Evolutionary conservation across 2,888 invertebrate species (phyloP), one percentile per base, ranked within the genome.

Genomic region (Phlogophora meticulosa): DNA sequence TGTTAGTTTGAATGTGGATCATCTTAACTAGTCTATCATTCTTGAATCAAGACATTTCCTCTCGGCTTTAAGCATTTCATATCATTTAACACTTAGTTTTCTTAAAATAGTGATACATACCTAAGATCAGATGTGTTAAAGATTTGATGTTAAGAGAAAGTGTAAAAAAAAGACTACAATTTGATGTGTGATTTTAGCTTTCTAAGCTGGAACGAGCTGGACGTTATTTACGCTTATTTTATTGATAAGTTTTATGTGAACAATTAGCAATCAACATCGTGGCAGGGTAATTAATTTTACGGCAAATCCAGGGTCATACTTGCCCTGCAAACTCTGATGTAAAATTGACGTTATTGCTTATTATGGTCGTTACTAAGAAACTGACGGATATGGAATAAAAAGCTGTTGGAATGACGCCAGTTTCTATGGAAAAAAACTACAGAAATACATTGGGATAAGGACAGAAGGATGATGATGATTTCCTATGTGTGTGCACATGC

Each of bases 21-120:
- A 63, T 72, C n/a, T 46, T 38, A 68, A 45, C 9, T 32, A 53
- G 9, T 51, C 11, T 53, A 55, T 49, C 20, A 46, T 52, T 32
- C 38, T 57, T 53, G 15, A 38, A 51, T 66, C 2, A 43, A 63
- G 40, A 76, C 46, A 48, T 73, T 79, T 81, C 81, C 81, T 81
- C 77, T 66, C 57, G 81, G 81, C 81, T 79, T 72, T 81, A 79
- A 81, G 69, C 74, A 68, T 79, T 79, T 81, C 81, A 81, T 81
- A 81, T 81, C 81, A 81, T 81, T 81, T 72, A 57, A 17, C n/a
- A 45, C 75, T 80, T 72, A 78, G 61, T 78, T 80, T 46, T 51
- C 24, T 13, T 68, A 60, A 67, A 40, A 42, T 65, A 58, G 60
- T 70, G 69, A 52, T 78, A 75, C 64, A 76, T 72, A 72, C 40